Evolutionary conservation across 2,113 vertebrate genomes (phyloP).

Genomic region (Platycercus adscitus): DNA sequence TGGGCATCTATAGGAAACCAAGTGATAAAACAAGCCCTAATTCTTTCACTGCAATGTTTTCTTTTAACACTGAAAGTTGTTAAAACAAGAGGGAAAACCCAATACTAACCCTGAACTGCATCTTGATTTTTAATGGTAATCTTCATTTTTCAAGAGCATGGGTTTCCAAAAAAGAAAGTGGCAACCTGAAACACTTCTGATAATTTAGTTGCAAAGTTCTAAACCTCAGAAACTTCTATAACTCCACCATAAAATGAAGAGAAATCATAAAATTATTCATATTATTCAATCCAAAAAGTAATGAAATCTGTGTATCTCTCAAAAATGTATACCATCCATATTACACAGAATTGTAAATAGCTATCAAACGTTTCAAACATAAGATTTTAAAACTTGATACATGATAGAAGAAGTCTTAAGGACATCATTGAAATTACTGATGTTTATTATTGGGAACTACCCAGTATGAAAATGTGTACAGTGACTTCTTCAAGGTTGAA

Average conservation of each 20-base stretch:
- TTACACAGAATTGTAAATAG: neutral
- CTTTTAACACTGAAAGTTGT: neutral
- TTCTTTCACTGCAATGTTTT: neutral
- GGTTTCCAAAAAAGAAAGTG: neutral
- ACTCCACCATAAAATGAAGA: neutral
- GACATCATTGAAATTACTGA: neutral
- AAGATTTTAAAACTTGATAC: neutral
- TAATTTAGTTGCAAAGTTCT: neutral
- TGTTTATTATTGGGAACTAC: neutral
- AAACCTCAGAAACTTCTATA: neutral
- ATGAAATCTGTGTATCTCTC: neutral
- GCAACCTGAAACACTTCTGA: neutral
- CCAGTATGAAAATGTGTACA: neutral
- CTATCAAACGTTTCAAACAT: neutral
- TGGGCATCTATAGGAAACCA: neutral
- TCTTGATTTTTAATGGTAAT: neutral
- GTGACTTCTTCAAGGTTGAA: neutral
- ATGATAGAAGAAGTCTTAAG: neutral
- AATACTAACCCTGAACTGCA: neutral
- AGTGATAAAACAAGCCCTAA: neutral
- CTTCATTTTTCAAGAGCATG: neutral
- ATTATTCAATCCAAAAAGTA: neutral
- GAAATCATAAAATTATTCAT: neutral
- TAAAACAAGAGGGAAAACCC: neutral
- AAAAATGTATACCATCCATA: neutral